phyloP scores from a whole-genome alignment of 2,797 vertebrate genomes.

The Diplodus puntazzo region DNA sequence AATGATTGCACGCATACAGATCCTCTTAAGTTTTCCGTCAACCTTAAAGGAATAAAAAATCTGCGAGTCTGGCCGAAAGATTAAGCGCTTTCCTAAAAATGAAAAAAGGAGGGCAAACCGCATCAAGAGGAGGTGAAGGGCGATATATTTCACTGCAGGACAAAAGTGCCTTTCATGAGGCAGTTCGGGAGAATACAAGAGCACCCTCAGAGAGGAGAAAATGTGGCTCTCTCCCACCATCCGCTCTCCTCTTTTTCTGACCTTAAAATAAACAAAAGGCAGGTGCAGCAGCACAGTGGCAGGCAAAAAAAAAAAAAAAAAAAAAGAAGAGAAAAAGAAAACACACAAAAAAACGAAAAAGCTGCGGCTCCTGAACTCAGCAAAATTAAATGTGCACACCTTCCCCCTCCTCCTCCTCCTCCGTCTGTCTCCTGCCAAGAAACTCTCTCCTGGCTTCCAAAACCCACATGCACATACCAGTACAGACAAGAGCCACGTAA shows the following conservation, averaged over 20 bases:
- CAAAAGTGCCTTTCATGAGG: slow-evolving; percentile 84
- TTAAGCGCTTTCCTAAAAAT: slow-evolving; percentile 74
- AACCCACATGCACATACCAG: slow-evolving; percentile 59
- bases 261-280: slow-evolving; percentile 86
- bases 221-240: slow-evolving; percentile 80
- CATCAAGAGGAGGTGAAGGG: slow-evolving; percentile 84
- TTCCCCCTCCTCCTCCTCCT: slow-evolving; percentile 12
- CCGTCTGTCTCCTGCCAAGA: slow-evolving; percentile 62
- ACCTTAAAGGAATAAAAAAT: slow-evolving; percentile 49
- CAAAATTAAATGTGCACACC: slow-evolving; percentile 77
- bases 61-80: slow-evolving; percentile 42
- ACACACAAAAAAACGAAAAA: slow-evolving; percentile 43
- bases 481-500: slow-evolving; percentile 43
- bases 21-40: slow-evolving; percentile 68
- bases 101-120: slow-evolving; percentile 77
- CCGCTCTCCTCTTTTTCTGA: slow-evolving; percentile 77
- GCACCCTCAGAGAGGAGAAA: slow-evolving; percentile 77
- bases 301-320: slow-evolving; percentile 42
- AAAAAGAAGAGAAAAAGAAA: too few species aligned
- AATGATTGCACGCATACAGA: slow-evolving; percentile 51
- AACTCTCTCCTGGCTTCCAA: slow-evolving; percentile 59
- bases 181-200: slow-evolving; percentile 76
- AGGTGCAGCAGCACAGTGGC: slow-evolving; percentile 81
- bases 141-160: slow-evolving; percentile 83
- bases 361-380: slow-evolving; percentile 74